Percentiles rank a stretch among this genome's conserved stretches.
Evolutionary conservation across 2,797 vertebrate species (phyloP).

Genomic region (Odontamblyopus rebecca): DNA sequence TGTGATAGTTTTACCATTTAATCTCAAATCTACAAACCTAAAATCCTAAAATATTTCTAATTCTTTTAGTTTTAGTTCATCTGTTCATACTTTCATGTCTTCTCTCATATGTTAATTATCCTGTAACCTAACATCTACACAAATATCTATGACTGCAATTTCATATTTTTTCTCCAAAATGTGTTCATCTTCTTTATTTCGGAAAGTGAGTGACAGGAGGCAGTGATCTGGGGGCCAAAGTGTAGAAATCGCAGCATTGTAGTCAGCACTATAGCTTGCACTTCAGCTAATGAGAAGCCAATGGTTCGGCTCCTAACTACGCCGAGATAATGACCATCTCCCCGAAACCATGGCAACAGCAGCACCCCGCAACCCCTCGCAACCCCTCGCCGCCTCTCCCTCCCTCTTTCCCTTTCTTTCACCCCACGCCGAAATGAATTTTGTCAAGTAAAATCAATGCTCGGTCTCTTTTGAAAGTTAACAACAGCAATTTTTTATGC

Average conservation of each 20-base stretch:
- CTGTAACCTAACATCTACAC: background rate
- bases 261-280: conserved; percentile 72
- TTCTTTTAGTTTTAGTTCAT: background rate
- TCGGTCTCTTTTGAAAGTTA: conserved; percentile 58
- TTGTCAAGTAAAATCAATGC: conserved; percentile 64
- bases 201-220: conserved; percentile 47
- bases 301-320: conserved; percentile 76
- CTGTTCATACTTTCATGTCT: background rate
- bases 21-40: too few species aligned
- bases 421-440: conserved; percentile 42
- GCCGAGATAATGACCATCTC: conserved; percentile 78
- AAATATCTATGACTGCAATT: background rate
- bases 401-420: conserved; percentile 19
- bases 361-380: conserved; percentile 33
- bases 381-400: conserved; percentile 29
- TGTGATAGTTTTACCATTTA: too few species aligned
- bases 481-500: conserved; percentile 45
- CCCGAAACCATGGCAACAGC: conserved; percentile 81
- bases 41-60: too few species aligned
- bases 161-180: background rate
- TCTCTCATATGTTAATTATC: background rate
- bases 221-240: conserved; percentile 24
- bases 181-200: background rate
- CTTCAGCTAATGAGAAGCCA: conserved; percentile 81
- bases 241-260: conserved; percentile 60